Evolutionary conservation across 2,113 vertebrate species (phyloP).

Genomic region (Heterocephalus glaber): DNA sequence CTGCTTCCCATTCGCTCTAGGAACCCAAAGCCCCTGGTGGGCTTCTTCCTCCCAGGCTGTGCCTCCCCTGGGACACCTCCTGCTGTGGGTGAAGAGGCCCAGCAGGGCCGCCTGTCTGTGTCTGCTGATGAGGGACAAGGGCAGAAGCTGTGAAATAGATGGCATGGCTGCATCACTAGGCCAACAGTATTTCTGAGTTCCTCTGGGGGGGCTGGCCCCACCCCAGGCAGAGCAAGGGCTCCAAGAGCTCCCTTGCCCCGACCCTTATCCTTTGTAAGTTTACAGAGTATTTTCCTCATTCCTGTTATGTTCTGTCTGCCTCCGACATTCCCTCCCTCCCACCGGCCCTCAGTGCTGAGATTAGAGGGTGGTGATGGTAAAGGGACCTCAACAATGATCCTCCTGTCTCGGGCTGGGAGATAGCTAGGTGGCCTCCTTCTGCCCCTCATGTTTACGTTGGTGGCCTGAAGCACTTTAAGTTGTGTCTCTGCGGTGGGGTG

Average conservation of each 20-base stretch:
- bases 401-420: slow-evolving; percentile 62
- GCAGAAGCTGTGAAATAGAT: slow-evolving; percentile 70
- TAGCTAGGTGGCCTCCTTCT: slow-evolving; percentile 58
- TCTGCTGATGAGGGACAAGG: slow-evolving; percentile 70
- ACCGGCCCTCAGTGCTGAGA: slow-evolving; percentile 61
- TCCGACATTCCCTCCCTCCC: slow-evolving; percentile 45
- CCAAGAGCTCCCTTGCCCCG: not conserved
- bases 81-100: not conserved
- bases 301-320: slow-evolving; percentile 35
- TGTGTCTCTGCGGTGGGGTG: slow-evolving; percentile 32
- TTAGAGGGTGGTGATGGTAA: slow-evolving; percentile 70
- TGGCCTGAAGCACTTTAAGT: slow-evolving; percentile 82
- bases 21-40: not conserved
- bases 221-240: slow-evolving; percentile 58
- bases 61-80: slow-evolving; percentile 40
- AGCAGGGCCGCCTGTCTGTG: slow-evolving; percentile 66
- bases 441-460: slow-evolving; percentile 73
- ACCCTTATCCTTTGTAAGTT: slow-evolving; percentile 59
- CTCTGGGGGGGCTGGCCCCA: slow-evolving; percentile 72
- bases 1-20: not conserved
- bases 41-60: slow-evolving; percentile 35
- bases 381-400: slow-evolving; percentile 43
- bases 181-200: slow-evolving; percentile 72
- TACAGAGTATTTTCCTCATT: slow-evolving; percentile 74
- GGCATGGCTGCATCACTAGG: not conserved